phyloP scores from a whole-genome alignment of 2,113 vertebrate species.

The Desmodus rotundus region DNA sequence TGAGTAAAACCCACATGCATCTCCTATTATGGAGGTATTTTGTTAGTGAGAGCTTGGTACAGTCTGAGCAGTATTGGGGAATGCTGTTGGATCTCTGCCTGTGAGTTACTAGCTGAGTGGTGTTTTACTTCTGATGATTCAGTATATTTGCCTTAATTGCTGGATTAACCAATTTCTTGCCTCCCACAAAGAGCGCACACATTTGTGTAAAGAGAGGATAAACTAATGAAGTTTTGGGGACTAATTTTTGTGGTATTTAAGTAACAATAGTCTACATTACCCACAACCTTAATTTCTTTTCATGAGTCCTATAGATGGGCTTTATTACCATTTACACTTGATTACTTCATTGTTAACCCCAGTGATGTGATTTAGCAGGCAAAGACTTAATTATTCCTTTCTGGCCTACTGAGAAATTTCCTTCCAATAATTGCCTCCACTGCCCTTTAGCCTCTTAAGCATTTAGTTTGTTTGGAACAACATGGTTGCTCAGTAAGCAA shows the following conservation, averaged over 20 bases:
- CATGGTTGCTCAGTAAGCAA: slow-evolving; percentile 75
- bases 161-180: slow-evolving; percentile 68
- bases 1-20: neutral
- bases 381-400: slow-evolving; percentile 79
- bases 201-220: slow-evolving; percentile 54
- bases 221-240: slow-evolving; percentile 53
- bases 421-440: slow-evolving; percentile 82
- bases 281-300: slow-evolving; percentile 72
- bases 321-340: slow-evolving; percentile 70
- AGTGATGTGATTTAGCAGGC: slow-evolving; percentile 76
- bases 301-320: slow-evolving; percentile 57
- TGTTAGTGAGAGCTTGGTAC: neutral
- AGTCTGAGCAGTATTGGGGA: neutral
- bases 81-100: slow-evolving; percentile 59
- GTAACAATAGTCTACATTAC: slow-evolving; percentile 62
- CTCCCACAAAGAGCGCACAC: slow-evolving; percentile 42
- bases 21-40: neutral
- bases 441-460: slow-evolving; percentile 82
- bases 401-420: slow-evolving; percentile 82
- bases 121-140: slow-evolving; percentile 75
- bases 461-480: slow-evolving; percentile 81
- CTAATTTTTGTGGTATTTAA: slow-evolving; percentile 70
- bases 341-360: slow-evolving; percentile 73
- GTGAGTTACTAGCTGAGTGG: slow-evolving; percentile 70
- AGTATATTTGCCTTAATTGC: slow-evolving; percentile 74